Evolutionary conservation across 2,888 invertebrate species (phyloP).

Genomic region (Spialia ferax): DNA sequence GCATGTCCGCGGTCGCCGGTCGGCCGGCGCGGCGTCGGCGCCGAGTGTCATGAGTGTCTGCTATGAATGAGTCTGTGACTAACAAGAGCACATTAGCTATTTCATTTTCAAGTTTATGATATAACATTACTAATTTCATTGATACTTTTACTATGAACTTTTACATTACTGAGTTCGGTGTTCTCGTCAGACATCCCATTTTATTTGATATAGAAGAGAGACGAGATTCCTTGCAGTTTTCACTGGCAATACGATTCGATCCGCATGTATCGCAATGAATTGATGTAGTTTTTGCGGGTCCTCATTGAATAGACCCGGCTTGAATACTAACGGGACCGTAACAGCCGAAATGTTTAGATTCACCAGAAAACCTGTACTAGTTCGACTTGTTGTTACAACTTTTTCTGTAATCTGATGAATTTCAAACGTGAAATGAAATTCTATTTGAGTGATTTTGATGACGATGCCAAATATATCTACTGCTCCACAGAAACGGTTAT

Average conservation of each 20-base stretch:
- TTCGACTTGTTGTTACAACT: constrained; percentile 1
- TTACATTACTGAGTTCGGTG: background rate
- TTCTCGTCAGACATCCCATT: background rate
- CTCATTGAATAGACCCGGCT: constrained; percentile 19
- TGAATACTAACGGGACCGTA: constrained; percentile 32
- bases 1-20: constrained; percentile 10
- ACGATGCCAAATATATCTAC: background rate
- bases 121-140: constrained; percentile 1
- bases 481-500: too few relatives aligned
- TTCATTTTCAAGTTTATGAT: background rate
- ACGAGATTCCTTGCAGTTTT: background rate
- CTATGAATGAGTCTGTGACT: constrained; percentile 21
- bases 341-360: constrained; percentile 10
- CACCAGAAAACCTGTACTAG: constrained; percentile 7
- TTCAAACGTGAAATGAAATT: constrained; percentile 3
- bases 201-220: background rate
- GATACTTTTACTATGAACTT: background rate
- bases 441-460: background rate
- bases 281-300: constrained; percentile 29
- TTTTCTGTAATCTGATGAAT: constrained; percentile 7
- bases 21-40: constrained; percentile 17
- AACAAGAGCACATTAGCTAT: constrained; percentile 20
- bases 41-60: constrained; percentile 3
- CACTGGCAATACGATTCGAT: constrained; percentile 34
- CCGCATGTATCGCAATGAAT: constrained; percentile 38